Percentiles rank a stretch among this genome's conserved stretches.
phyloP scores from a whole-genome alignment of 2,888 invertebrate genomes.

The Stegophylla sp. region DNA sequence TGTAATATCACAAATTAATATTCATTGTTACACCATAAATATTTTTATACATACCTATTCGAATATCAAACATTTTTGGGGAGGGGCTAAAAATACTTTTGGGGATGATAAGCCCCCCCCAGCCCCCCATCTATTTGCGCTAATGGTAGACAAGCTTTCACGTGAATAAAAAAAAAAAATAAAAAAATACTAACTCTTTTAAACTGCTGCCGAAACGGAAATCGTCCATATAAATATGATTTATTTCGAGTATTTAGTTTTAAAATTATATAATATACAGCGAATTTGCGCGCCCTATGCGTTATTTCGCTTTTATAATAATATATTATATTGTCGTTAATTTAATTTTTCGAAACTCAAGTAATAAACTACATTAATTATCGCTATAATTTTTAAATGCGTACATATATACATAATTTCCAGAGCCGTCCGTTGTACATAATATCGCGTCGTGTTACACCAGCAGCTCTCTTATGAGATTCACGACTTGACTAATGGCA shows the following conservation, averaged over 20 bases:
- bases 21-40: too few relatives aligned
- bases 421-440: not conserved
- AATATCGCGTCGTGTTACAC: not conserved
- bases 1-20: too few relatives aligned
- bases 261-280: not conserved
- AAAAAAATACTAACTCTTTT: too few relatives aligned
- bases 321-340: constrained; percentile 7
- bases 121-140: too few relatives aligned
- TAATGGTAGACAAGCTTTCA: too few relatives aligned
- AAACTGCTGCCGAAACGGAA: not conserved
- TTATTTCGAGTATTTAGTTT: not conserved
- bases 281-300: too few relatives aligned
- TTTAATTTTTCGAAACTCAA: constrained; percentile 10
- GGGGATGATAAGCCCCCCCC: too few relatives aligned
- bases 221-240: not conserved
- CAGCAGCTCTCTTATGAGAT: constrained; percentile 10
- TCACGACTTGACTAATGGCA: constrained; percentile 19
- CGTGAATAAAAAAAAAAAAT: too few relatives aligned
- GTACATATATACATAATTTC: constrained; percentile 17
- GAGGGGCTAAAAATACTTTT: too few relatives aligned
- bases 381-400: constrained; percentile 2
- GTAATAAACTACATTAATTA: constrained; percentile 17
- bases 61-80: too few relatives aligned
- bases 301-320: not conserved
- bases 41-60: too few relatives aligned